A percentile compares a stretch with the other conserved stretches of the same genome.
Conservation (phyloP, 2,113 vertebrate species). For the Ceuthmochares aereus region DNA sequence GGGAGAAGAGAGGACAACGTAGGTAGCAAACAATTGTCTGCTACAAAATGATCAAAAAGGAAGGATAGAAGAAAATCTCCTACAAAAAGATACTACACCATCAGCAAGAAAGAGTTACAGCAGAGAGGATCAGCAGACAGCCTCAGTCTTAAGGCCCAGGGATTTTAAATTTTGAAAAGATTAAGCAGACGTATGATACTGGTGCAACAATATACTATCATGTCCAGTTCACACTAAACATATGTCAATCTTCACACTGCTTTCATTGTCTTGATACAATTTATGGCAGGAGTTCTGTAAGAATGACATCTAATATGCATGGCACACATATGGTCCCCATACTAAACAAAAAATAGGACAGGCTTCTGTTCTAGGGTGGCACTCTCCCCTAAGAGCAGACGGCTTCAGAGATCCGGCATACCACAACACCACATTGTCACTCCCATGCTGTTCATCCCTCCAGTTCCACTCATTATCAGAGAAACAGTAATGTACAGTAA, state of each 20-base stretch:
- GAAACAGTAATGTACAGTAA: slow-evolving; percentile 1
- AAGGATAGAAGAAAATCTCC: background rate
- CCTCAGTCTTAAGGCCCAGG: background rate
- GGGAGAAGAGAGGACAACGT: background rate
- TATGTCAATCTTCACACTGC: background rate
- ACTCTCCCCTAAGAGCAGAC: background rate
- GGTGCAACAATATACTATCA: background rate
- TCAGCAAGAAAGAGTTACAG: slow-evolving; percentile 9
- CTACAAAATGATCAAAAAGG: background rate
- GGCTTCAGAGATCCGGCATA: background rate
- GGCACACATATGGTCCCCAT: background rate
- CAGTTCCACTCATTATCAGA: slow-evolving; percentile 15
- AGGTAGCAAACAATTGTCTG: background rate
- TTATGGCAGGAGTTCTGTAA: background rate
- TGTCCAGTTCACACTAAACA: background rate
- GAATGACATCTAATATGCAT: background rate
- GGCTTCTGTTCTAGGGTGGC: background rate
- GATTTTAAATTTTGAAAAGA: slow-evolving; percentile 5
- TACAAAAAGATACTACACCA: background rate
- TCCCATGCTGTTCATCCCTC: fast-evolving
- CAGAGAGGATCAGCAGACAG: background rate
- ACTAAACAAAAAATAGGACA: background rate
- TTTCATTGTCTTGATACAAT: background rate
- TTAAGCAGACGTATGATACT: background rate
- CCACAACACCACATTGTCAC: background rate